Percentiles rank a stretch among this genome's conserved stretches.
These are phyloP conservation scores for Lemur catta DNA, from an alignment of 2,797 vertebrate genomes.

Conservation along the genomic window DNA sequence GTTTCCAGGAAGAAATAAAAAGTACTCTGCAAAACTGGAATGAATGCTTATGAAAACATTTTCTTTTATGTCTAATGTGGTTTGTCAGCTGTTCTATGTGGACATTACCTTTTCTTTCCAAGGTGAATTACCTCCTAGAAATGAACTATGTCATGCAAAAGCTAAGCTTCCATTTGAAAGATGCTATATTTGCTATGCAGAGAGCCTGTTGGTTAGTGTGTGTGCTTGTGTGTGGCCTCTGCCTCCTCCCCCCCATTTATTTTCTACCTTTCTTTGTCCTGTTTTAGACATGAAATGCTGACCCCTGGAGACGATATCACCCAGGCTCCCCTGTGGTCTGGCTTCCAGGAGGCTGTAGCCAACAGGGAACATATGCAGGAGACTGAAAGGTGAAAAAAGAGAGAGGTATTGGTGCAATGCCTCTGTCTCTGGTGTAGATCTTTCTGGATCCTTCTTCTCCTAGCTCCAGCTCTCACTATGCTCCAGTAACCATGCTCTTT, in stretches of 20 bases:
- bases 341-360: neutral
- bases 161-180: neutral
- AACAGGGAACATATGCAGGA: neutral
- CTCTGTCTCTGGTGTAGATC: neutral
- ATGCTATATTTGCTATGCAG: neutral
- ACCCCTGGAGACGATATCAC: neutral
- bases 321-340: neutral
- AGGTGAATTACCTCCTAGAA: neutral
- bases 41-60: neutral
- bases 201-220: neutral
- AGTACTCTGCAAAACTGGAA: neutral
- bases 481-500: neutral
- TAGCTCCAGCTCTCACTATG: neutral
- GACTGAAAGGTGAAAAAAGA: neutral
- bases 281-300: neutral
- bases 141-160: neutral
- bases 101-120: neutral
- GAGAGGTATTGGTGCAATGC: neutral
- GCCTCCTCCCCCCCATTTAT: neutral
- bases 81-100: neutral
- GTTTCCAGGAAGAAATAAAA: neutral
- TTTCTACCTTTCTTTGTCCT: neutral
- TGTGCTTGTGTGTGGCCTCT: neutral
- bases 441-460: neutral
- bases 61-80: neutral